These are phyloP conservation scores for Colinus virginianus DNA, from an alignment of 2,113 vertebrate species.

Conservation along the genomic window DNA sequence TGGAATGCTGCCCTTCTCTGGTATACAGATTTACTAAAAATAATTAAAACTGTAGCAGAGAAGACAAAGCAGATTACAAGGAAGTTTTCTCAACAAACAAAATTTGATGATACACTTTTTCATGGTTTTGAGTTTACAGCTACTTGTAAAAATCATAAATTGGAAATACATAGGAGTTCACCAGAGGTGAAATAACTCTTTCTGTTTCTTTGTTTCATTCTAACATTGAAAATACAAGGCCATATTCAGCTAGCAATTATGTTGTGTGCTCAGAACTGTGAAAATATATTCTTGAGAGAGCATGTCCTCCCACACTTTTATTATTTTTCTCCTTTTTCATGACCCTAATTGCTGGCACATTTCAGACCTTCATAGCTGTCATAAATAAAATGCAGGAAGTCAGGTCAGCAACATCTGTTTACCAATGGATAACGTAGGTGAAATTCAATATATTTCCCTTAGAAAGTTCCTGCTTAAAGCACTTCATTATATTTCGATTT, in stretches of 20 bases:
- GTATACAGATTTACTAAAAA: background rate
- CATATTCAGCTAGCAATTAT: slow-evolving; percentile 8
- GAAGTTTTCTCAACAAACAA: background rate
- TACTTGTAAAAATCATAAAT: background rate
- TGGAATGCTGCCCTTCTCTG: background rate
- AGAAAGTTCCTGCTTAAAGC: slow-evolving; percentile 6
- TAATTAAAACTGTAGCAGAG: background rate
- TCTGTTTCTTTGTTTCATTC: background rate
- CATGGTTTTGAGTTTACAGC: background rate
- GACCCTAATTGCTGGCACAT: slow-evolving; percentile 34
- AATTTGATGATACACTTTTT: background rate
- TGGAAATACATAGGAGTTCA: background rate
- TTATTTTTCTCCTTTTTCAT: slow-evolving; percentile 33
- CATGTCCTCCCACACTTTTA: slow-evolving; percentile 37
- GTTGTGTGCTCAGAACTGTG: slow-evolving; percentile 3
- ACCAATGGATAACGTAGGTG: slow-evolving; percentile 3
- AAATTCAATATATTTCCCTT: slow-evolving; percentile 2
- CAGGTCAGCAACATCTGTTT: slow-evolving; percentile 42
- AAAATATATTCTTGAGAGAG: slow-evolving; percentile 23
- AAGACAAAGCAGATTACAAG: background rate
- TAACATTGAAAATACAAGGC: slow-evolving; percentile 17
- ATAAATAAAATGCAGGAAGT: slow-evolving; percentile 49
- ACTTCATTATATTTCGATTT: slow-evolving; percentile 48
- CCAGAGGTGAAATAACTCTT: background rate
- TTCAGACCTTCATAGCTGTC: slow-evolving; percentile 38